Conservation (phyloP, 1,140 invertebrate species). For the Cheumatopsyche charites region DNA sequence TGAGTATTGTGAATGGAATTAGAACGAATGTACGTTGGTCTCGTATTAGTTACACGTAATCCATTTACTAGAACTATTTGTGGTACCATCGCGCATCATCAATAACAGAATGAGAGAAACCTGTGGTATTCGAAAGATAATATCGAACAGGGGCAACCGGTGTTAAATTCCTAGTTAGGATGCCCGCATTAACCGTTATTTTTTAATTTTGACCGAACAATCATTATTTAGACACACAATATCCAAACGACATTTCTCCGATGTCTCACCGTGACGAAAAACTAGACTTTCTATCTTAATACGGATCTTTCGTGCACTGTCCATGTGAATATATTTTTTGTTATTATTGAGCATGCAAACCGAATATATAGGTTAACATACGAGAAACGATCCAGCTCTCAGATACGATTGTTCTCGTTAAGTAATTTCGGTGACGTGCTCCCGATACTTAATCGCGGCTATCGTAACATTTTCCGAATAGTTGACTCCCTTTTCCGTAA, state of each 20-base stretch:
- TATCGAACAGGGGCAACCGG: constrained; percentile 3
- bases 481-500: not conserved
- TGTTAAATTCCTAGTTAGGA: constrained; percentile 16
- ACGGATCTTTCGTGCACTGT: too few species aligned
- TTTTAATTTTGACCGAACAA: not conserved
- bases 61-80: too few species aligned
- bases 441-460: not conserved
- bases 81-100: not conserved
- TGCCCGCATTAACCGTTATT: not conserved
- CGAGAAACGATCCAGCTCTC: not conserved
- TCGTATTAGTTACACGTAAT: too few species aligned
- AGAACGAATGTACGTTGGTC: too few species aligned
- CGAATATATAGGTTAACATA: too few species aligned
- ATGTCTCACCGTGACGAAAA: not conserved
- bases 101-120: not conserved
- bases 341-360: too few species aligned
- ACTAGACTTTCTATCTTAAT: too few species aligned
- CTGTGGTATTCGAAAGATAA: not conserved
- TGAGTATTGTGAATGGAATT: too few species aligned
- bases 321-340: too few species aligned
- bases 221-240: not conserved
- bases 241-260: not conserved
- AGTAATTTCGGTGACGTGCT: not conserved
- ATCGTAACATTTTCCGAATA: constrained; percentile 17
- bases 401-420: not conserved